phyloP scores from a whole-genome alignment of 2,113 vertebrate genomes.

The human (Homo sapiens) region GRCh38 chr2:48888501-48889000 shows the following conservation, averaged over 20 bases:
- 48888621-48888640: background rate
- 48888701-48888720: background rate
- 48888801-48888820: background rate
- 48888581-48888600: background rate
- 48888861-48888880: background rate
- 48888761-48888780: background rate
- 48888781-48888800: background rate
- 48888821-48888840: background rate
- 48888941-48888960: background rate
- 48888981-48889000: rapidly evolving
- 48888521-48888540: background rate
- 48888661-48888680: background rate
- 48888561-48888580: background rate
- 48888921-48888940: background rate
- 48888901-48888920: background rate
- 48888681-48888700: background rate
- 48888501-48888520: background rate
- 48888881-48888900: background rate
- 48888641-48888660: background rate
- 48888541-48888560: background rate
- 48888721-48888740: background rate
- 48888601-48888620: background rate
- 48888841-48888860: background rate
- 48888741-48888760: background rate
- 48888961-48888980: background rate